Evolutionary conservation across 2,113 vertebrate species (phyloP).

Genomic region (Chlorocebus sabaeus): DNA sequence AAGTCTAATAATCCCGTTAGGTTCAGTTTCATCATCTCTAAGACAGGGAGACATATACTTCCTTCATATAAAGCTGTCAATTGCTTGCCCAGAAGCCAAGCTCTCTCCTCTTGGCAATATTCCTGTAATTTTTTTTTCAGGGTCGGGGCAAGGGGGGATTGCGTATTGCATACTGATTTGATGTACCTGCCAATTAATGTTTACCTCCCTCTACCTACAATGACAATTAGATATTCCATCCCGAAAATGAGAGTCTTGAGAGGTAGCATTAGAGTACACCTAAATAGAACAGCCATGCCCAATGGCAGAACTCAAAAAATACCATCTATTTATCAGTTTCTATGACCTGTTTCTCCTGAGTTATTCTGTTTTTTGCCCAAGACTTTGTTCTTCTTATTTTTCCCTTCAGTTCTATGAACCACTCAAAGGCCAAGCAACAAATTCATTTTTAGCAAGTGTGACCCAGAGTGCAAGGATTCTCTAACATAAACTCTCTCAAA

Average conservation of each 20-base stretch:
- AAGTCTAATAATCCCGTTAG: background rate
- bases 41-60: background rate
- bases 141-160: background rate
- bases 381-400: background rate
- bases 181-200: background rate
- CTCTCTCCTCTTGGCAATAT: background rate
- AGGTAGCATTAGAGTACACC: background rate
- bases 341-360: background rate
- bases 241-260: background rate
- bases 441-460: background rate
- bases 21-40: background rate
- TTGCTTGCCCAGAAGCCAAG: background rate
- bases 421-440: background rate
- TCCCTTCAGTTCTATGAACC: background rate
- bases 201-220: background rate
- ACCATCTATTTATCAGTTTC: background rate
- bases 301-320: background rate
- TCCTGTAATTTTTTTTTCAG: background rate
- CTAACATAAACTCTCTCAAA: background rate
- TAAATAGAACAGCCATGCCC: background rate
- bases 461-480: background rate
- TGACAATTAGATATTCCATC: background rate
- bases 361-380: background rate
- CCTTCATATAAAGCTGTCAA: background rate
- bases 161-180: background rate